phyloP scores from a whole-genome alignment of 2,113 vertebrate genomes.

The Hydropotes inermis region DNA sequence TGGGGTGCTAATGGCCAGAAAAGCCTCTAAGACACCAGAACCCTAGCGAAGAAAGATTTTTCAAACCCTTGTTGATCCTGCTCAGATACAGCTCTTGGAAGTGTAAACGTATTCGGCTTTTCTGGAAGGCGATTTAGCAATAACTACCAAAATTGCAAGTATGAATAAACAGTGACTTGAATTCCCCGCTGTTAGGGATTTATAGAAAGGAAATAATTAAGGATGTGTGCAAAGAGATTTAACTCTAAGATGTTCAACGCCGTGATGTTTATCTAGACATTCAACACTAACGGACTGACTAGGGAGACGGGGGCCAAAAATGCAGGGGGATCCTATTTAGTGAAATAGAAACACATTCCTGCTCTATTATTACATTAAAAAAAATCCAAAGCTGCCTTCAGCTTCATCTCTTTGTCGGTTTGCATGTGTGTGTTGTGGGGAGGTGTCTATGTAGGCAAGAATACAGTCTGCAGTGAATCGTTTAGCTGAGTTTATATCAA shows the following conservation, averaged over 20 bases:
- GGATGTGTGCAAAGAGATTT: not conserved
- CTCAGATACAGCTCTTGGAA: not conserved
- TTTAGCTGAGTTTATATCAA: not conserved
- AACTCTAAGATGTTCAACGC: not conserved
- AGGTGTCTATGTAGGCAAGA: not conserved
- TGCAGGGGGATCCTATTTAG: not conserved
- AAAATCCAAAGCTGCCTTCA: not conserved
- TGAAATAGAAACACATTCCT: not conserved
- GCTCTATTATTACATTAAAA: fast-evolving
- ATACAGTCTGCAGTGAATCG: not conserved
- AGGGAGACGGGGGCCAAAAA: not conserved
- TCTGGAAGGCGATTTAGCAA: not conserved
- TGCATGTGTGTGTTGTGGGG: not conserved
- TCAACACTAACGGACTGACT: fast-evolving
- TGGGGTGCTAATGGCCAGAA: not conserved
- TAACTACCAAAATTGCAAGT: not conserved
- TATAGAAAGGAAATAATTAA: constrained; percentile 39
- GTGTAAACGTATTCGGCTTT: not conserved
- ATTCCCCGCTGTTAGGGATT: not conserved
- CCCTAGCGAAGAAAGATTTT: not conserved
- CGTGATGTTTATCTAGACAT: not conserved
- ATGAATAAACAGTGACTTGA: constrained; percentile 10
- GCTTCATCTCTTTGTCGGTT: no score
- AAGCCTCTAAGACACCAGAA: not conserved
- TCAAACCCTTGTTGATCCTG: not conserved